phyloP scores from a whole-genome alignment of 2,797 vertebrate species.

The Agapornis canus region DNA sequence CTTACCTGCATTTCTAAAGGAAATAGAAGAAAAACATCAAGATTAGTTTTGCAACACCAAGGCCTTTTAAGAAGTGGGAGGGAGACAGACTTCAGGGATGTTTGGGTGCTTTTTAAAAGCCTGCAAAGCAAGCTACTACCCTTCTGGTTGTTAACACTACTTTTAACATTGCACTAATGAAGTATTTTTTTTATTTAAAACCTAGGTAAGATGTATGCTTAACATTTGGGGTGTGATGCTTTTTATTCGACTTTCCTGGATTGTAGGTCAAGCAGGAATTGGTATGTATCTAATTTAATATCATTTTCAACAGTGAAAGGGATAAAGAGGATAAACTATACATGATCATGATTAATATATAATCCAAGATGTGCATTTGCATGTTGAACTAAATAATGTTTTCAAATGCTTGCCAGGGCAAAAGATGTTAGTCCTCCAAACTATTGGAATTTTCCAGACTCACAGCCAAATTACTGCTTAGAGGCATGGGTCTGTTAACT shows the following conservation, averaged over 20 bases:
- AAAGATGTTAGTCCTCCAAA: conserved; percentile 56
- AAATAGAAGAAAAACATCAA: not conserved
- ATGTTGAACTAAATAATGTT: conserved; percentile 41
- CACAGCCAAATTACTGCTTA: conserved; percentile 29
- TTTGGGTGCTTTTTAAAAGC: not conserved
- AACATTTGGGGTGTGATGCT: conserved; percentile 99
- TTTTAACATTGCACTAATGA: not conserved
- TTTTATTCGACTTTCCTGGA: conserved; percentile 98
- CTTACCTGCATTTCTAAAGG: not conserved
- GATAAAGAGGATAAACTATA: conserved; percentile 40
- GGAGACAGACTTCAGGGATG: not conserved
- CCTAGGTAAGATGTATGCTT: conserved; percentile 96
- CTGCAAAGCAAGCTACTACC: not conserved
- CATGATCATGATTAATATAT: conserved; percentile 43
- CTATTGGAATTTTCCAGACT: conserved; percentile 76
- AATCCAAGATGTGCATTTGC: conserved; percentile 70
- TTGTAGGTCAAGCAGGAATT: conserved; percentile 96
- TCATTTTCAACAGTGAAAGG: conserved; percentile 9
- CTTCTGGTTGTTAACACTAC: not conserved
- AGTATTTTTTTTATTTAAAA: conserved; percentile 3
- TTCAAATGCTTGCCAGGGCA: conserved; percentile 53
- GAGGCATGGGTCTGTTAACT: conserved; percentile 29
- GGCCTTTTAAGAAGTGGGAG: not conserved
- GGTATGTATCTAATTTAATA: conserved; percentile 77
- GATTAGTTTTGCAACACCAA: not conserved